These are phyloP conservation scores for Apodemus speciosus DNA, from an alignment of 2,113 vertebrate genomes.

Conservation along the genomic window DNA sequence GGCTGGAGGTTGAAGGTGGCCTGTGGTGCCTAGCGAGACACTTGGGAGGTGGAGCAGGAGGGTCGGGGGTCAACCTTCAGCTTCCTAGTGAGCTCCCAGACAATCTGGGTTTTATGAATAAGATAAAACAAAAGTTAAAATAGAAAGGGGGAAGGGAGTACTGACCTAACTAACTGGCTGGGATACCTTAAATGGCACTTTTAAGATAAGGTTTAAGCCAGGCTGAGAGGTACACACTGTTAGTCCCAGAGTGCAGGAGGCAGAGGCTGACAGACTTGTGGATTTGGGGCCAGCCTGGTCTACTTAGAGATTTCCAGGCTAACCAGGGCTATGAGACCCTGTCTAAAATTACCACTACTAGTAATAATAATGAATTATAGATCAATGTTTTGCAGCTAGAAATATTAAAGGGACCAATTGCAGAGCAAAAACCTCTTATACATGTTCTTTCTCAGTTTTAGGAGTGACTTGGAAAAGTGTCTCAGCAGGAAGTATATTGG, in stretches of 20 bases:
- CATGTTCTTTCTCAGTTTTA: slow-evolving; percentile 40
- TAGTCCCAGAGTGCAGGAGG: too few species aligned
- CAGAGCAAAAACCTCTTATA: neutral
- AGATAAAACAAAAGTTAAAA: neutral
- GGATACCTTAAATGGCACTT: neutral
- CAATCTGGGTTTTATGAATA: neutral
- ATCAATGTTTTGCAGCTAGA: neutral
- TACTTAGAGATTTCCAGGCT: neutral
- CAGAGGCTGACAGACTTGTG: neutral
- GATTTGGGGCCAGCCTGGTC: neutral
- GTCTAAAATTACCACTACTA: neutral
- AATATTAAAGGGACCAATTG: slow-evolving; percentile 4
- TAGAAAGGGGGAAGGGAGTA: too few species aligned
- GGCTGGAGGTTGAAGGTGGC: neutral
- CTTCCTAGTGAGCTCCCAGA: neutral
- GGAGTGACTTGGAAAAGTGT: slow-evolving; percentile 15
- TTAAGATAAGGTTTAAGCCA: neutral
- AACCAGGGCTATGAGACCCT: neutral
- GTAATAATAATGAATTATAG: neutral
- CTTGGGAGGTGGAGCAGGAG: neutral
- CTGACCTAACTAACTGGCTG: neutral
- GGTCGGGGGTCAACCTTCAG: neutral
- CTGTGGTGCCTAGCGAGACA: neutral
- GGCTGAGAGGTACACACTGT: neutral
- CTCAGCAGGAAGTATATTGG: slow-evolving; percentile 7